Base-by-base conservation (phyloP, 2,888 invertebrate species). In the Adineta ricciae region DNA sequence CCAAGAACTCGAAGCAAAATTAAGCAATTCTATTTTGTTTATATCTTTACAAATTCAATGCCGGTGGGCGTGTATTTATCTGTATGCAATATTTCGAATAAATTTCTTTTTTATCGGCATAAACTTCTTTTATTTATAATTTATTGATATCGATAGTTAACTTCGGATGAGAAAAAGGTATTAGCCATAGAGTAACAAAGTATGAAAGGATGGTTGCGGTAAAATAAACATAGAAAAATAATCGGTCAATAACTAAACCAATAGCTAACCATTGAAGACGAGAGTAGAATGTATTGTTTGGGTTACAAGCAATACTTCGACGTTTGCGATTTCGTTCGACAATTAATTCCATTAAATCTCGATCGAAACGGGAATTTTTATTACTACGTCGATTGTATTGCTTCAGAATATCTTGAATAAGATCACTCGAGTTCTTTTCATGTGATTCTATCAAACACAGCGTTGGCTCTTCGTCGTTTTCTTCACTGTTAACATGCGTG, bases 261-360 rank as follows among this genome's bases (percentile, higher is more conserved):
- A 78, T 78, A 41, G 73, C 41, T 24, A 78, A 24, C 73, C 73
- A 78, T 41, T 78, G 73, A 21, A 78, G n/a, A 78, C 73, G 73
- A 78, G 41, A 78, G 41, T 78, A 41, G 24, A 78, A 78, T 78
- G 19, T 2, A 38, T 78, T 24, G 11, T 38, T 24, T 21, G 36
- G 8, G 24, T 2, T 2, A 14, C 2, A 41, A 24, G 73, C 38
- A 1, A 24, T 16, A 36, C 38, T 78, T 78, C 73, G 73, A 21
- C 41, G 36, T 78, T 78, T 21, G 41, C 73, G 36, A 78, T 41
- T 78, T 38, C 41, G 73, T 21, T 78, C 36, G 24, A 41, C 41
- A 41, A 78, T 78, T 41, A 78, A 78, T 24, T 78, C 38, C 24
- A 78, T n/a, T 24, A 78, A n/a, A 36, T 78, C 38, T 41, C 32